Conservation (phyloP, 2,797 vertebrate genomes). For the Emys orbicularis region DNA sequence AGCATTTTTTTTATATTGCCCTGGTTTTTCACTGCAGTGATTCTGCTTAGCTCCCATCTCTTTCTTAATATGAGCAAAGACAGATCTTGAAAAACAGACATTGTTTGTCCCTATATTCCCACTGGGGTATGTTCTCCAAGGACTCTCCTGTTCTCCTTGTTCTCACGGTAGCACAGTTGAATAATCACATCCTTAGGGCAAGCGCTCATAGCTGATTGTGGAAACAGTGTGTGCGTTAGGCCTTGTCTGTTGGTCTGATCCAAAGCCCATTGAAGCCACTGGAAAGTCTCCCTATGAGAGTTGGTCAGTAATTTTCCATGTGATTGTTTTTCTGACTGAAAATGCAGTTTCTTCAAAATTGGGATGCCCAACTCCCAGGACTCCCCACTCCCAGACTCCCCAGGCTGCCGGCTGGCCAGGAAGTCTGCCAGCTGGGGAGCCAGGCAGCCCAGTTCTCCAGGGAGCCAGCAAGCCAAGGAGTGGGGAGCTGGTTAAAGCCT, state of each 20-base stretch:
- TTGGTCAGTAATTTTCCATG: not conserved
- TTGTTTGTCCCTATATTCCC: not conserved
- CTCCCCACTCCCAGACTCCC: not conserved
- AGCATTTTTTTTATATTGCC: not conserved
- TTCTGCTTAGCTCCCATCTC: not conserved
- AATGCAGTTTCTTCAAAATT: not conserved
- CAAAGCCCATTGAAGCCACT: not conserved
- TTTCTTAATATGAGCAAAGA: not conserved
- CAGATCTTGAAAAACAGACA: not conserved
- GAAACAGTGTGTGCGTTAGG: not conserved
- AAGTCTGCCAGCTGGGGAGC: not conserved
- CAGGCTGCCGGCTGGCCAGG: not conserved
- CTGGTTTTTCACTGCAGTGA: accelerated
- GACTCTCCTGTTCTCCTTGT: not conserved
- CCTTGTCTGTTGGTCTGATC: not conserved
- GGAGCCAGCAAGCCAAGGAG: not conserved
- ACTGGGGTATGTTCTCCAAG: not conserved
- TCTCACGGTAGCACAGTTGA: not conserved
- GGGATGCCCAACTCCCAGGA: not conserved
- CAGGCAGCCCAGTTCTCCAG: not conserved
- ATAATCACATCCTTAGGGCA: not conserved
- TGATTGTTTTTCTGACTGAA: not conserved
- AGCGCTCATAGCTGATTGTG: not conserved
- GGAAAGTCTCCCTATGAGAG: not conserved
- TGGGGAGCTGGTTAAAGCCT: not conserved